Evolutionary conservation across 2,888 invertebrate species (phyloP), one percentile per base, ranked within the genome.

Genomic region (Dioctria rufipes): DNA sequence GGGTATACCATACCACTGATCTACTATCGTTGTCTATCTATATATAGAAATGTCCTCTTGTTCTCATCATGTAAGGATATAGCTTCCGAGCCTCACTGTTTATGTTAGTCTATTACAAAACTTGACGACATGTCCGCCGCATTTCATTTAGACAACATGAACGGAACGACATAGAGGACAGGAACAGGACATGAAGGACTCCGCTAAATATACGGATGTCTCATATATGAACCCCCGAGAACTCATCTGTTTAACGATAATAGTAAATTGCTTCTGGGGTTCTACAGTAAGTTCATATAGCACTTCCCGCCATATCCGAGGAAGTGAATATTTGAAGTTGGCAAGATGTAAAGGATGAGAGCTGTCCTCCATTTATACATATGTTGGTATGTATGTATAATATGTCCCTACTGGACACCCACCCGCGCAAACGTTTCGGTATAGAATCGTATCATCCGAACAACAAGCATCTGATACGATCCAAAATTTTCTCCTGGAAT

Each of bases 121-220:
- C 81, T 81, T 82, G 82, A 82, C 82, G 81, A 82, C 82, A 81
- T 82, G 81, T 82, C 81, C 80, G 81, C 81, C 82, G 81, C 82
- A 82, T 82, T 82, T 82, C 82, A 82, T 82, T 82, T 82, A 81
- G 81, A 80, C 79, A 79, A 82, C 82, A 80, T 80, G 66, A 58
- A 80, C 75, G 66, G 66, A 66, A 42, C 63, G 63, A 73, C 73
- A 80, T 80, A 54, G 65, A 73, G 66, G 58, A 80, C 77, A 67
- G 66, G 66, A 79, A 75, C 78, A 81, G 79, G 81, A 81, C 73
- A 81, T 80, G 80, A 80, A 78, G 66, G 75, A 73, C 79, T 65
- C 58, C 63, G 81, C 71, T 81, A 71, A 71, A 81, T 67, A 79
- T 81, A 78, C 54, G 61, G 61, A 63, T 69, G 69, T 69, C 51